Conservation (phyloP, 2,113 vertebrate genomes). For the Philantomba maxwellii region DNA sequence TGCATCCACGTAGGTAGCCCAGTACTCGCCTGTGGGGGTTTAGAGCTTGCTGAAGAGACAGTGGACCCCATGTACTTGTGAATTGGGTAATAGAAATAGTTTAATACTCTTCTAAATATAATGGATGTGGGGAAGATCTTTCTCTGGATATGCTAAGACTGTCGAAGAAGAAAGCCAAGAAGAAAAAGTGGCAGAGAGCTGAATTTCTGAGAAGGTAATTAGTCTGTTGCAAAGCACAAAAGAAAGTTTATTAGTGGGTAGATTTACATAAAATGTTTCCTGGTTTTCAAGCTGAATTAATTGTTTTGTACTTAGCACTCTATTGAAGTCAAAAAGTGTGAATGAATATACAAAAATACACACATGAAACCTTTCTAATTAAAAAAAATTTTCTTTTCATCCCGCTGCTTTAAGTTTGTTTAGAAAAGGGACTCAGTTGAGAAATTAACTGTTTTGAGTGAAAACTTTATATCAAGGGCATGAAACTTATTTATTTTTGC, state of each 20-base stretch:
- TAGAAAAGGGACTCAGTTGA: not conserved
- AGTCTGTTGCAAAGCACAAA: not conserved
- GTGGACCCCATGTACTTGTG: conserved; percentile 65
- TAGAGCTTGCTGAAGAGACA: conserved; percentile 50
- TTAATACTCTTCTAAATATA: not conserved
- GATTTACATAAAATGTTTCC: not conserved
- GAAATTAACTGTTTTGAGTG: not conserved
- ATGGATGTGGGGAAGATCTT: conserved; percentile 39
- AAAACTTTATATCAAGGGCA: not conserved
- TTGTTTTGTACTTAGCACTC: conserved; percentile 14
- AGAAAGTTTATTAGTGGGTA: not conserved
- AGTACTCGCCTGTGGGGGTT: conserved; percentile 40
- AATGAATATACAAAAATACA: not conserved
- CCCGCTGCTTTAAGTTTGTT: not conserved
- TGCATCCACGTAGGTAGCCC: conserved; percentile 62
- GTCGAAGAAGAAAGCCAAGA: conserved; percentile 23
- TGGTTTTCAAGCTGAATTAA: conserved; percentile 17
- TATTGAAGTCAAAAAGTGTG: not conserved
- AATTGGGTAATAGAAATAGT: conserved; percentile 62
- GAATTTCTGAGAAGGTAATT: not conserved
- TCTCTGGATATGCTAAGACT: conserved; percentile 69
- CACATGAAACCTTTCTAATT: not conserved
- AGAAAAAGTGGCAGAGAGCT: conserved; percentile 47
- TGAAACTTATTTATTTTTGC: not conserved
- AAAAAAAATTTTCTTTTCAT: not conserved